Evolutionary conservation across 2,888 invertebrate species (phyloP), one percentile per base, ranked within the genome.

Genomic region (Theretra japonica): DNA sequence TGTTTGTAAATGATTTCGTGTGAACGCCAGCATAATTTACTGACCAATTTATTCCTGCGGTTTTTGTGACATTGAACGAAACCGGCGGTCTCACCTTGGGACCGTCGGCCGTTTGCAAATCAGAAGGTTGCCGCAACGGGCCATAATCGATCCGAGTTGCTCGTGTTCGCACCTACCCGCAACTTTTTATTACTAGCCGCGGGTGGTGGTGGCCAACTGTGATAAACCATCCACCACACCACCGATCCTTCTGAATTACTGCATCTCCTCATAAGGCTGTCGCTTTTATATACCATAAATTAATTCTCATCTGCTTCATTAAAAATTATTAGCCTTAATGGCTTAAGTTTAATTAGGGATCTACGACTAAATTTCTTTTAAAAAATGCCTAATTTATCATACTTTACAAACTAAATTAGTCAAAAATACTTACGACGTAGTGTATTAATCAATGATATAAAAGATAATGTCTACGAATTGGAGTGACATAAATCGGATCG

Each of bases 41-140:
- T 85, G 80, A 87, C 85, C 86, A 88, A 90, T 90, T 90, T 88
- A 86, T 88, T 88, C 86, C 88, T 92, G 92, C 92, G 89, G 90
- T 82, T 81, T 79, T 88, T 88, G 84, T 89, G 91, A 88, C 90
- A 91, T 91, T 91, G 91, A 90, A 89, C 88, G 21, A 70, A 59
- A 83, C 82, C 85, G 87, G 65, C 65, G 65, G 65, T 65, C 56
- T 90, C 86, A 90, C 92, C 92, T 92, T 92, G 92, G 86, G 85
- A 82, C 83, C 82, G 85, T 87, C 86, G 86, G 82, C 84, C 86
- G 85, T 90, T 92, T 88, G 91, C 89, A 91, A 90, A 89, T 86
- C 83, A 83, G 82, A 84, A 86, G 86, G 86, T 86, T 89, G 84
- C 84, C 86, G 88, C 88, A 85, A 83, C 86, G 76, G 75, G 70